Base-by-base conservation (phyloP, 1,140 invertebrate species). In the Pogonomyrmex californicus region DNA sequence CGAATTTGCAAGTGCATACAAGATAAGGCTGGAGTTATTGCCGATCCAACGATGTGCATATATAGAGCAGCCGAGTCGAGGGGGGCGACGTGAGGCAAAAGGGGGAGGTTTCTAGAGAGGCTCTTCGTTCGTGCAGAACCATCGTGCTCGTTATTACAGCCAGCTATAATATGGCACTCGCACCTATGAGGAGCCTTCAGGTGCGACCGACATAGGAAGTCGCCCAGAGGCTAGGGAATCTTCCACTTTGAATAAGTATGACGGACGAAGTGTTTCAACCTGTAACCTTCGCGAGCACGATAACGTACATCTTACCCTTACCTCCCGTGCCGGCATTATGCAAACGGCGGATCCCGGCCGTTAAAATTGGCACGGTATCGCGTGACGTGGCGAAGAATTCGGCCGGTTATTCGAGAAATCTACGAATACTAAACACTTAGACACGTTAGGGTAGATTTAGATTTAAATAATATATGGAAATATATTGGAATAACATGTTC, bases 1-100 rank as follows among this genome's bases (percentile, higher is more conserved):
- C 88, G 87, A 89, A 89, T 87, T 90, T 83, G 87, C 77, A 83
- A 89, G 77, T 66, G 75, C 68, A 63, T 62, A 66, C 30, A 68
- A 63, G 86, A 86, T 83, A 58, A 79, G 49, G 77, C 75, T 30
- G 49, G 81, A 78, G 68, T 66, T 83, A 73, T 58, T 14, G 70
- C 51, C 30, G 44, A 73, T 75, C 44, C 66, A 41, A 17, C 49
- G 47, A 54, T 30, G 65, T n/a, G 41, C 68, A 38, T 75, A 83
- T 83, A n/a, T 83, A 75, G 79, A 75, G 38, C 51, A 73, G 56
- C 30, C 1, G 30, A 6, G 23, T 33, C 41, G 36, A 30, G 23
- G 54, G 54, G 36, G 54, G 54, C n/a, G 12, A 36, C 7, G 62
- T 2, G n/a, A 10, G 33, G 54, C n/a, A 58, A 76, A 58, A 44